Percentiles rank a stretch among this genome's conserved stretches.
Evolutionary conservation across 1,140 invertebrate genomes (phyloP).

Genomic region (Acarapis woodi): DNA sequence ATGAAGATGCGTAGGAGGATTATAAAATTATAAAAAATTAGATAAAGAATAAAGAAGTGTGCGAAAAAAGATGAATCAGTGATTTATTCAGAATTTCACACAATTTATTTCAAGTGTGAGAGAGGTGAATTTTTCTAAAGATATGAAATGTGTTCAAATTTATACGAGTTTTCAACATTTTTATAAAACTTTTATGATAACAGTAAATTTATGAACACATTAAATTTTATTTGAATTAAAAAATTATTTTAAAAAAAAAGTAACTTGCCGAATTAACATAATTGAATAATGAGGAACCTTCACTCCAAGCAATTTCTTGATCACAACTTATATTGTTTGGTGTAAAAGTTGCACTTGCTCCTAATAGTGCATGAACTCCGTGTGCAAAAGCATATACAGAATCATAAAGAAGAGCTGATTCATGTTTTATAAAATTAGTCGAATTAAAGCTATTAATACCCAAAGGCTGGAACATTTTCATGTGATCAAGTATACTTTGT

Average conservation of each 20-base stretch:
- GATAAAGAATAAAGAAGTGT: background rate
- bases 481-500: constrained; percentile 40
- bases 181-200: background rate
- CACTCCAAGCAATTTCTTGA: constrained; percentile 43
- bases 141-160: too few species aligned
- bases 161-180: background rate
- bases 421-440: constrained; percentile 47
- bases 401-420: constrained; percentile 65
- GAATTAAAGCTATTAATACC: constrained; percentile 40
- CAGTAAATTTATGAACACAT: background rate
- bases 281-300: constrained; percentile 57
- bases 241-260: background rate
- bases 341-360: constrained; percentile 24
- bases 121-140: too few species aligned
- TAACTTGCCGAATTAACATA: constrained; percentile 53
- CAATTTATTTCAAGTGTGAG: background rate
- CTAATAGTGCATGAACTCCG: constrained; percentile 38
- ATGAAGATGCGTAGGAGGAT: background rate
- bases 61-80: background rate
- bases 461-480: constrained; percentile 50
- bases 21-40: background rate
- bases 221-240: constrained; percentile 4
- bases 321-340: constrained; percentile 51
- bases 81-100: background rate
- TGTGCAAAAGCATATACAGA: constrained; percentile 58